Base-by-base conservation (phyloP, 2,888 invertebrate genomes). In the Lamellibrachia satsuma region DNA sequence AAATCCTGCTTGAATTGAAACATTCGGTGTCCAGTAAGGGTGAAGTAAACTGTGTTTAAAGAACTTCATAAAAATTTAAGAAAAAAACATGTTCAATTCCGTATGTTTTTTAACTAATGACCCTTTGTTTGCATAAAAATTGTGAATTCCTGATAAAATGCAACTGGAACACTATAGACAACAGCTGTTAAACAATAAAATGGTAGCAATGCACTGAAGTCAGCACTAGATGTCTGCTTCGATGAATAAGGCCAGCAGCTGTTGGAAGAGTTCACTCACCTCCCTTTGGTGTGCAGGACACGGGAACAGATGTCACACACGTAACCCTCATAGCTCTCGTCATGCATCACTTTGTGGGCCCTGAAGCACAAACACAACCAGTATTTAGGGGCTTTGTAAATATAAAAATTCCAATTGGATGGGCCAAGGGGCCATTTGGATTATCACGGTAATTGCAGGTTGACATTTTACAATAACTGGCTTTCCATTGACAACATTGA, bases 291-390 rank as follows among this genome's bases (percentile, higher is more conserved):
- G 60, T 93, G 93, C 7, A 94, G 93, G 52, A 93, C 90, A 90
- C 94, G 93, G 51, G 92, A 57, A 92, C 94, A 94, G 15, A 94
- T 55, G 7, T 93, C 90, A 92, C 94, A 94, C 52, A 93, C 91
- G 92, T 92, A 94, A 11, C 94, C 94, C 22, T 92, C 93, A 27
- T 93, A 93, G 90, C 93, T 94, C 90, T 94, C 94, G 60, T 94
- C 93, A 75, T 94, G 94, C 94, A 94, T 94, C 91, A 94, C 93
- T 91, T 94, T 94, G 92, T 94, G 94, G 6, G 94, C 94, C 94
- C 94, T 94, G 91, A 22, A 92, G 90, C 75, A 15, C 75, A 75
- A 75, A n/a, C 75, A 75, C 39, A 39, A 39, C 1, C 39, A 39
- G 39, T 39, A 39, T 39, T 39, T 39, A 39, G 39, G 39, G 39